phyloP scores from a whole-genome alignment of 2,113 vertebrate species.

The Spheniscus mendiculus region DNA sequence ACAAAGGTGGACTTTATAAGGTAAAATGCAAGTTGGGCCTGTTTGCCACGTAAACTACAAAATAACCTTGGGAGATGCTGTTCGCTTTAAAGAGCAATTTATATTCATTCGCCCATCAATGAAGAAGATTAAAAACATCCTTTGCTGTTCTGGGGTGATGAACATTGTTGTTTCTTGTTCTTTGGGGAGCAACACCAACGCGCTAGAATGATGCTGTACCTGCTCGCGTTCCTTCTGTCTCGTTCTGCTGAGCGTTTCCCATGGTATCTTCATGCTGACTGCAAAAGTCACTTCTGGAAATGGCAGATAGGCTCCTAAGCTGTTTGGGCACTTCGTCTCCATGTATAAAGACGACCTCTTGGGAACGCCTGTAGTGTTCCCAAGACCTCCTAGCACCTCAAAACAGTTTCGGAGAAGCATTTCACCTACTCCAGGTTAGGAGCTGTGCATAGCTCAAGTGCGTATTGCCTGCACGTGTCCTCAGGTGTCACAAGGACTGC shows the following conservation, averaged over 20 bases:
- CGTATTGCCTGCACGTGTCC: fast-evolving
- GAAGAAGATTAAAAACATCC: not conserved
- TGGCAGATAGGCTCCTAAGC: not conserved
- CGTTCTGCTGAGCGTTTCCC: not conserved
- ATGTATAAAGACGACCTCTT: not conserved
- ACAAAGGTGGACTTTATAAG: not conserved
- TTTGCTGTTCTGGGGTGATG: not conserved
- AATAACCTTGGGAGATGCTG: not conserved
- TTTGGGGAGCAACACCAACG: fast-evolving
- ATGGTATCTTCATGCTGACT: not conserved
- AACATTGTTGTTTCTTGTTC: fast-evolving
- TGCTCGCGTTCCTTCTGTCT: not conserved
- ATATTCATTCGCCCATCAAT: not conserved
- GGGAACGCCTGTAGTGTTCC: not conserved
- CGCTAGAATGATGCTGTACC: not conserved
- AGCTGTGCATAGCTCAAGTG: not conserved
- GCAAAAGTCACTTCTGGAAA: not conserved
- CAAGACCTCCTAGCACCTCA: not conserved
- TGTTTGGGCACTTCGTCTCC: not conserved
- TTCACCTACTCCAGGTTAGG: not conserved
- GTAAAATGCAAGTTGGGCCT: not conserved
- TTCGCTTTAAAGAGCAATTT: not conserved
- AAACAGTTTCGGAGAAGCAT: not conserved
- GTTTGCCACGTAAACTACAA: not conserved
- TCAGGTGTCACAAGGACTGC: not conserved